phyloP scores from a whole-genome alignment of 2,888 invertebrate species.

The Ephialtes manifestator region DNA sequence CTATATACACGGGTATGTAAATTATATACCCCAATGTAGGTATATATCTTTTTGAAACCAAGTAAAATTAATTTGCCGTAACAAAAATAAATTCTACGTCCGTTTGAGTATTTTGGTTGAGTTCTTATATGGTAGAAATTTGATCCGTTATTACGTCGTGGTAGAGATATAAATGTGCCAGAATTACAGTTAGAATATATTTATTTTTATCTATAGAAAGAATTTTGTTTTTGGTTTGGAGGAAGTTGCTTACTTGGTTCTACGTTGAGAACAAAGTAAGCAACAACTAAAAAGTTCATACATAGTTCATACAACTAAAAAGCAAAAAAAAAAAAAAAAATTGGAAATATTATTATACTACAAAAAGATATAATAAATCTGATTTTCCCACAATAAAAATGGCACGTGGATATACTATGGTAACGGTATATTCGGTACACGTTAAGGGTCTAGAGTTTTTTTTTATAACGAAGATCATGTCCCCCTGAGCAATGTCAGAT shows the following conservation, averaged over 20 bases:
- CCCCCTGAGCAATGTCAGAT: constrained; percentile 77
- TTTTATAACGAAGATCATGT: constrained; percentile 76
- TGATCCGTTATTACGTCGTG: constrained; percentile 48
- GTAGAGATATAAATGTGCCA: not conserved
- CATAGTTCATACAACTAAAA: constrained; percentile 43
- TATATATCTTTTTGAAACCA: too few relatives aligned
- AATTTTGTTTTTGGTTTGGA: not conserved
- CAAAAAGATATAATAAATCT: constrained; percentile 39
- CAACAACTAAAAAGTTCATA: constrained; percentile 35
- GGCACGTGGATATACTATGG: constrained; percentile 74
- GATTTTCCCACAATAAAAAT: constrained; percentile 80
- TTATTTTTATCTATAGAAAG: not conserved
- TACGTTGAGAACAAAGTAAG: not conserved
- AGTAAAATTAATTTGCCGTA: too few relatives aligned
- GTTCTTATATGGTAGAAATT: not conserved
- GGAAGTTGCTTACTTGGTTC: not conserved
- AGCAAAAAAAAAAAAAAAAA: constrained; percentile 37
- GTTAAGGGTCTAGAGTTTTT: constrained; percentile 54
- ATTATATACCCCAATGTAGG: too few relatives aligned
- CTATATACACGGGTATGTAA: too few relatives aligned
- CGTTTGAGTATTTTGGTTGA: too few relatives aligned
- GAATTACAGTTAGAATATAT: too few relatives aligned
- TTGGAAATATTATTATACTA: constrained; percentile 6
- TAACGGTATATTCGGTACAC: constrained; percentile 51
- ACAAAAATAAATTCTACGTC: too few relatives aligned